phyloP scores from a whole-genome alignment of 2,113 vertebrate genomes.

The Embiotoca jacksoni region DNA sequence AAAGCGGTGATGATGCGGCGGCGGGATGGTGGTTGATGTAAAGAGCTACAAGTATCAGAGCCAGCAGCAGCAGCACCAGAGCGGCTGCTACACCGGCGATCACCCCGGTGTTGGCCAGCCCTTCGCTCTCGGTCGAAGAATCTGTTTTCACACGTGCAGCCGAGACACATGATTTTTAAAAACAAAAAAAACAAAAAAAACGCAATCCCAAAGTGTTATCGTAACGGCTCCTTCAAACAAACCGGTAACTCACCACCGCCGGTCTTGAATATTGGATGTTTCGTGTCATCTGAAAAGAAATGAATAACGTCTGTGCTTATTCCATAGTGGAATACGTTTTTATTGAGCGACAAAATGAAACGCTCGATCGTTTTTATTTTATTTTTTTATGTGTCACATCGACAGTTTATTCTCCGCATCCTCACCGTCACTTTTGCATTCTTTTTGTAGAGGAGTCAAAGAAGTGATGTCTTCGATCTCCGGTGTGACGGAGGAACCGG shows the following conservation, averaged over 20 bases:
- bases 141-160: conserved; percentile 69
- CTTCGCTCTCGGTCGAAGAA: conserved; percentile 49
- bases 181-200: background rate
- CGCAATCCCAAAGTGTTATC: background rate
- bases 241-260: conserved; percentile 83
- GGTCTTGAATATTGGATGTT: conserved; percentile 78
- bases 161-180: background rate
- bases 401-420: no score
- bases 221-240: background rate
- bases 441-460: conserved; percentile 71
- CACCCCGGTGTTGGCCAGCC: conserved; percentile 79
- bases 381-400: no score
- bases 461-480: conserved; percentile 65
- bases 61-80: conserved; percentile 83
- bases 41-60: conserved; percentile 85
- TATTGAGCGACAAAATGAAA: background rate
- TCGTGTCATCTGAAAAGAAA: conserved; percentile 86
- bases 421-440: conserved; percentile 87
- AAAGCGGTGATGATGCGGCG: conserved; percentile 81
- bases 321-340: background rate
- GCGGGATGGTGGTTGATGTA: conserved; percentile 87
- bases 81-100: conserved; percentile 87
- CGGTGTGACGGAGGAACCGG: conserved; percentile 58
- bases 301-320: background rate
- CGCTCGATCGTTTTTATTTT: background rate